Percentiles rank a stretch among this genome's conserved stretches.
phyloP scores from a whole-genome alignment of 2,888 invertebrate genomes.

The Malacosoma neustria region DNA sequence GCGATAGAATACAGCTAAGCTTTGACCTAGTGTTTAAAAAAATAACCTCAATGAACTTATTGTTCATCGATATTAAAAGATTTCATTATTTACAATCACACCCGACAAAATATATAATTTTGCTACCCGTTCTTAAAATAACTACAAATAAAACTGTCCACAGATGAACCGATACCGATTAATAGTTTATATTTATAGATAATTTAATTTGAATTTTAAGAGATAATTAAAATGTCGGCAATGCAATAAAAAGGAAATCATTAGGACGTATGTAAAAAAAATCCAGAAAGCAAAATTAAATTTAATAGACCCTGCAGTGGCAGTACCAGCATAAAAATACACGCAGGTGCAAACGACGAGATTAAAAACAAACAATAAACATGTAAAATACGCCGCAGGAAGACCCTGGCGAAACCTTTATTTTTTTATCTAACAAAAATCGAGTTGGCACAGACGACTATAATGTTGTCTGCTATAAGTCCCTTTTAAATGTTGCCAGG shows the following conservation, averaged over 20 bases:
- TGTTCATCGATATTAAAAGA: too few species aligned
- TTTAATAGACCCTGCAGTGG: conserved; percentile 29
- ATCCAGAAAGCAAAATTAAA: conserved; percentile 37
- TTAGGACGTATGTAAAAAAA: conserved; percentile 27
- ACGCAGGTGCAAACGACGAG: conserved; percentile 60
- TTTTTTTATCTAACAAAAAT: conserved; percentile 71
- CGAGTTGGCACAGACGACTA: conserved; percentile 24
- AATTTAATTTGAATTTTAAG: conserved; percentile 2
- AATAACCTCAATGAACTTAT: too few species aligned
- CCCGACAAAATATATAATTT: too few species aligned
- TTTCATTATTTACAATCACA: too few species aligned
- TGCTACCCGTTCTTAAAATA: too few species aligned
- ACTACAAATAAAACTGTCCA: too few species aligned
- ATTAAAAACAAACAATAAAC: conserved; percentile 56
- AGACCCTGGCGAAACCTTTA: conserved; percentile 35
- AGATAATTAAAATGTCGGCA: conserved; percentile 22
- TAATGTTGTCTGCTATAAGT: conserved; percentile 20
- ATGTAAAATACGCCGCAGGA: conserved; percentile 29
- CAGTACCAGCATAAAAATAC: conserved; percentile 41
- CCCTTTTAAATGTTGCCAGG: conserved; percentile 12
- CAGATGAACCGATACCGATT: too few species aligned
- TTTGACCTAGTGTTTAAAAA: too few species aligned
- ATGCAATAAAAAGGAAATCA: conserved; percentile 27
- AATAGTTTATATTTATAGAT: too few species aligned
- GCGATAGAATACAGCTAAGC: too few species aligned